Conservation (phyloP, 2,113 vertebrate species). For the Erinaceus europaeus region DNA sequence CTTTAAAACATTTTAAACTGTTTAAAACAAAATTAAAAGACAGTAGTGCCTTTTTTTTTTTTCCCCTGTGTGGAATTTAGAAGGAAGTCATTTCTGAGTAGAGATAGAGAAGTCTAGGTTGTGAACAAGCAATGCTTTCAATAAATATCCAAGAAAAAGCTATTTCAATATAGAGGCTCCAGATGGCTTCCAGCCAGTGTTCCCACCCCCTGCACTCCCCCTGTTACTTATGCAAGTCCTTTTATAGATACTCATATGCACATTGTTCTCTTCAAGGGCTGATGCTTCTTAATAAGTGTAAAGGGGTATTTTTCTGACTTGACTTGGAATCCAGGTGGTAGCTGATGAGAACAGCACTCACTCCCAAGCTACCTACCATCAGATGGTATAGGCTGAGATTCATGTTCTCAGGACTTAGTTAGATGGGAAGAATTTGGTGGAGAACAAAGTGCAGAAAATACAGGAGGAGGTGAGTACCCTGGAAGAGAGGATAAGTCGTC, state of each 20-base stretch:
- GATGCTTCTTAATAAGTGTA: neutral
- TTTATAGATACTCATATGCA: neutral
- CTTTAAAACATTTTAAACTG: neutral
- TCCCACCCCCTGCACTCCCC: neutral
- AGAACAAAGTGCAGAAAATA: neutral
- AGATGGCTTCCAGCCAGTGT: slow-evolving; percentile 19
- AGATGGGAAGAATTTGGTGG: neutral
- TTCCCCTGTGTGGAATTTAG: neutral
- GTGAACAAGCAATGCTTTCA: neutral
- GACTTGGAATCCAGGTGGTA: slow-evolving; percentile 10
- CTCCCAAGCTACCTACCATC: neutral
- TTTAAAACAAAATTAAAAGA: slow-evolving; percentile 16
- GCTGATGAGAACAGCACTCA: neutral
- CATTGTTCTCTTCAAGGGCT: neutral
- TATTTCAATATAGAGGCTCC: slow-evolving; percentile 47
- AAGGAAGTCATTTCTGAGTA: slow-evolving; percentile 10
- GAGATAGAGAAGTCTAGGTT: neutral
- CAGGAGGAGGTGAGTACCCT: neutral
- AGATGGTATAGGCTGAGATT: neutral
- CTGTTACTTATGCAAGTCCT: neutral
- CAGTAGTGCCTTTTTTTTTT: neutral
- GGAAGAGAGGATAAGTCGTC: neutral
- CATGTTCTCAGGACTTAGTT: neutral
- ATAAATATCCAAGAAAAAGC: slow-evolving; percentile 18
- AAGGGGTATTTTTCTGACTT: slow-evolving; percentile 33